phyloP scores from a whole-genome alignment of 92 coral and sea anemone species.

The Galaxea fascicularis region DNA sequence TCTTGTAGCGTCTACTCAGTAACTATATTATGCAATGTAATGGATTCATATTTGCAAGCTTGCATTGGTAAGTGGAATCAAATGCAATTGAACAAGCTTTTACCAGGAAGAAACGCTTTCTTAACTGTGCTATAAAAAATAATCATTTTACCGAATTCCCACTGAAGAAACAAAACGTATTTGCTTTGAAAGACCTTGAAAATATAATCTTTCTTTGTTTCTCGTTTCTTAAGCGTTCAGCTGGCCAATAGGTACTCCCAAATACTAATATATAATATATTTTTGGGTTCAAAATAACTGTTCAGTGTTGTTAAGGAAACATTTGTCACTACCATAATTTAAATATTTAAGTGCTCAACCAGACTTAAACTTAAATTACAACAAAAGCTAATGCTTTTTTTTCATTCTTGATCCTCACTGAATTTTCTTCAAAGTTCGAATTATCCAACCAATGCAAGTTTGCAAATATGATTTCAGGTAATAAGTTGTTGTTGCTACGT shows the following conservation, averaged over 20 bases:
- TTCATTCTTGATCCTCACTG: not conserved
- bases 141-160: not conserved
- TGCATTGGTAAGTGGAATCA: not conserved
- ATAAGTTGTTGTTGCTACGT: not conserved
- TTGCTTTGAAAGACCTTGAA: conserved; percentile 16
- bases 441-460: not conserved
- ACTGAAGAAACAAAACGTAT: not conserved
- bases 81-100: conserved; percentile 9
- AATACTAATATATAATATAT: not conserved
- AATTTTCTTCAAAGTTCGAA: not conserved
- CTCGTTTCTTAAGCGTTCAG: not conserved
- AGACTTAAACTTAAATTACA: not conserved
- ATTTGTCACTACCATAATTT: conserved; percentile 3
- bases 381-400: not conserved
- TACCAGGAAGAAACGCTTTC: not conserved
- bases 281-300: conserved; percentile 20
- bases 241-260: not conserved
- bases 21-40: not conserved
- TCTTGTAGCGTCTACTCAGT: not conserved
- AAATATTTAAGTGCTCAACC: conserved; percentile 2
- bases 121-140: not conserved
- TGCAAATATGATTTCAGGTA: not conserved
- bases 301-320: conserved; percentile 39
- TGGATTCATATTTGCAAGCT: not conserved
- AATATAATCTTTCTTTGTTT: not conserved